Evolutionary conservation across 2,888 invertebrate species (phyloP).

Genomic region (Heliconius aoede): DNA sequence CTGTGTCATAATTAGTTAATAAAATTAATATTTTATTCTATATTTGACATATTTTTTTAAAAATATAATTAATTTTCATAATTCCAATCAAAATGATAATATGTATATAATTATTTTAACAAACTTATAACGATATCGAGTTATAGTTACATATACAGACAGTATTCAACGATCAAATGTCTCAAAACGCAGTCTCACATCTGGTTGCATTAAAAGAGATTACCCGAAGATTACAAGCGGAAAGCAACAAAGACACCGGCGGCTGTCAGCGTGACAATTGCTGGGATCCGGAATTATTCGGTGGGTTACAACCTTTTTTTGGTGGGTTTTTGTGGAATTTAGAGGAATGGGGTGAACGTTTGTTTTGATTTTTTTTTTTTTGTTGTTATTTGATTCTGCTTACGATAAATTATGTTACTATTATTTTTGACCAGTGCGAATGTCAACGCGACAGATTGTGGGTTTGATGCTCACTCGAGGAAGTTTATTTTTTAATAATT

Average conservation of each 20-base stretch:
- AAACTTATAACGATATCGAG: neutral
- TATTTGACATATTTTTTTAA: too few relatives aligned
- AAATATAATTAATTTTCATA: too few relatives aligned
- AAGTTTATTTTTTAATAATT: too few relatives aligned
- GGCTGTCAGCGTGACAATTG: slow-evolving; percentile 79
- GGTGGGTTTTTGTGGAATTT: slow-evolving; percentile 59
- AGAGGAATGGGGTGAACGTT: slow-evolving; percentile 53
- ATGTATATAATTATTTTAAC: neutral
- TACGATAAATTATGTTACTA: neutral
- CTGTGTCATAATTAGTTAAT: too few relatives aligned
- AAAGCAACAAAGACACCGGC: slow-evolving; percentile 80
- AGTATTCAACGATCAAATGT: slow-evolving; percentile 33
- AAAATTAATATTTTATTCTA: too few relatives aligned
- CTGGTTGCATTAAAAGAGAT: slow-evolving; percentile 82
- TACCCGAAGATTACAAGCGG: slow-evolving; percentile 78
- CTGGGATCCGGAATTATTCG: slow-evolving; percentile 73
- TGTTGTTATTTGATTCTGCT: neutral
- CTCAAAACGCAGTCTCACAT: slow-evolving; percentile 62
- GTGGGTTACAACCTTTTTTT: slow-evolving; percentile 65
- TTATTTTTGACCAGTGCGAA: too few relatives aligned
- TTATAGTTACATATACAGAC: slow-evolving; percentile 10
- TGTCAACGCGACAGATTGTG: too few relatives aligned
- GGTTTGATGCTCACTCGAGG: too few relatives aligned
- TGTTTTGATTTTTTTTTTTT: slow-evolving; percentile 27
- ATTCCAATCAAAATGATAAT: too few relatives aligned